Evolutionary conservation across 2,113 vertebrate species (phyloP).

Genomic region (Semnornis frantzii): DNA sequence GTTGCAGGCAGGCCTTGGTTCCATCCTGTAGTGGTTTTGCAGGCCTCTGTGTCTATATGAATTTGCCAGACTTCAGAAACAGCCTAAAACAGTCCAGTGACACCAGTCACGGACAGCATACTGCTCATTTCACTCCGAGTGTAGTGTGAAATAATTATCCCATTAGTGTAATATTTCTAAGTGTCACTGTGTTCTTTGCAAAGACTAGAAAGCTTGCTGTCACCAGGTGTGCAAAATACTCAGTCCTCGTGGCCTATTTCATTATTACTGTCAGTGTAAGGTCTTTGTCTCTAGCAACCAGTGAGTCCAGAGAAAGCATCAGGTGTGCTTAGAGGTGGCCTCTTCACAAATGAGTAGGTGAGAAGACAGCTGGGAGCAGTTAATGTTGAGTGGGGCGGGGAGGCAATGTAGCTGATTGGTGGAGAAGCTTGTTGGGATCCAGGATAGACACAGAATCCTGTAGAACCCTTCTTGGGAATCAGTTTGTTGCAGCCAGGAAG

Average conservation of each 20-base stretch:
- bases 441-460: not conserved
- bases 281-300: not conserved
- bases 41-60: not conserved
- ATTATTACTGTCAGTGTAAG: not conserved
- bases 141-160: not conserved
- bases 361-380: not conserved
- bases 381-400: not conserved
- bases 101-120: not conserved
- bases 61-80: not conserved
- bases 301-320: not conserved
- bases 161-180: not conserved
- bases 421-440: not conserved
- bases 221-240: not conserved
- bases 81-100: not conserved
- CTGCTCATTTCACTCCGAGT: not conserved
- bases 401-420: not conserved
- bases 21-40: not conserved
- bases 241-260: not conserved
- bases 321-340: fast-evolving
- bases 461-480: not conserved
- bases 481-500: not conserved
- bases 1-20: not conserved
- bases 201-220: not conserved
- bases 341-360: not conserved
- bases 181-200: not conserved